Base-by-base conservation (phyloP, 2,797 vertebrate genomes). In the Strix occidentalis region DNA sequence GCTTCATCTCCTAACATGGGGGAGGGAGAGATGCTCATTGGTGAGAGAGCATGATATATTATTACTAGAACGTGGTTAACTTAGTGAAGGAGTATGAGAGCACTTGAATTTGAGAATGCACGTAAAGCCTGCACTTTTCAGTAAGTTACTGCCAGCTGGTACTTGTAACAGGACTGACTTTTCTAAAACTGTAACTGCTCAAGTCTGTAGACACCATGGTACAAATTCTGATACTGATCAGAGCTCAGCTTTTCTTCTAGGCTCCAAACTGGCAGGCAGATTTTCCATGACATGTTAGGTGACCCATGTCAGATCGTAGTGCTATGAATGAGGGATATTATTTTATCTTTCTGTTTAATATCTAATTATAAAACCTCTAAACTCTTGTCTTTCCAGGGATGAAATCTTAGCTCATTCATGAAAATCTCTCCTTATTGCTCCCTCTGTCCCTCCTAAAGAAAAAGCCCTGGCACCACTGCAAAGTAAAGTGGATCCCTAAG, bases 201-300 rank as follows among this genome's bases (percentile, higher is more conserved):
- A 11, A n/a, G 76, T 68, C 79, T 78, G 48, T 25, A 15, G 65
- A 68, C 25, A 43, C 24, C 14, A 12, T 11, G 18, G 80, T 57
- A 37, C 48, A 71, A 88, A 88, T 68, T 72, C 75, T 80, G 82
- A 95, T 94, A 83, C 39, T 25, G 45, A 91, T 95, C 91, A 95
- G 87, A 91, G 93, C 70, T 91, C 93, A 75, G 0, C 18, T 75
- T 69, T 87, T 86, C 72, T 83, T 89, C 76, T 71, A 25, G 58
- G 57, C 68, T 88, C 45, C 85, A 86, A 13, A 41, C 3, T 78
- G 65, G 60, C 65, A 64, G 57, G 69, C 20, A 88, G n/a, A 41
- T 89, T 94, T 94, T 95, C 93, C 76, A 46, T 60, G 13, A 64
- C 61, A 25, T 18, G 20, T 39, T 53, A 68, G 21, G 50, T 68